Evolutionary conservation across 2,113 vertebrate species (phyloP).

Genomic region (Rynchops niger): DNA sequence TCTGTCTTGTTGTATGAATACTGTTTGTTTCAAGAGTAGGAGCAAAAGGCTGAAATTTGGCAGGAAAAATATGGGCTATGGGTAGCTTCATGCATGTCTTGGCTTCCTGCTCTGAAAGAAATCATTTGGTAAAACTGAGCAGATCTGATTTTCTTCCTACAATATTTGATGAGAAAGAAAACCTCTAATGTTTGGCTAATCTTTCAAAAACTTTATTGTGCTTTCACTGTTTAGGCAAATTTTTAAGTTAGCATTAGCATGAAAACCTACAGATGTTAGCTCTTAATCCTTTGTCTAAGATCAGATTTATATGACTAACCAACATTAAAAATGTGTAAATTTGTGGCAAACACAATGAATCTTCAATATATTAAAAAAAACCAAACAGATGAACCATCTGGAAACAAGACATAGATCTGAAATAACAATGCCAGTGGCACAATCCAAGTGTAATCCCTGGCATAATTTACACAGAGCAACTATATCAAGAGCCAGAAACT

Average conservation of each 20-base stretch:
- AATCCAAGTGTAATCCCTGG: constrained; percentile 15
- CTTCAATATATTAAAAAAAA: constrained; percentile 59
- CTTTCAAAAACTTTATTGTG: not conserved
- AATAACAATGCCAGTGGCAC: constrained; percentile 55
- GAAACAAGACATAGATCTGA: constrained; percentile 22
- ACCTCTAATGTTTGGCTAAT: not conserved
- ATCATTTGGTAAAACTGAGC: not conserved
- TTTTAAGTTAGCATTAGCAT: constrained; percentile 3
- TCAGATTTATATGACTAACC: constrained; percentile 52
- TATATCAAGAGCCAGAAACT: constrained; percentile 24
- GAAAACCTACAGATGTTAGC: constrained; percentile 42
- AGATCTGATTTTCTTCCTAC: not conserved
- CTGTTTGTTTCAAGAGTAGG: not conserved
- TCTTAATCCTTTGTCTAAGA: constrained; percentile 37
- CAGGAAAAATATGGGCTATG: not conserved
- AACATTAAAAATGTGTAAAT: constrained; percentile 56
- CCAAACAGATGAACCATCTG: constrained; percentile 67
- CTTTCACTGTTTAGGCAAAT: not conserved
- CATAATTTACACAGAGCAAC: constrained; percentile 39
- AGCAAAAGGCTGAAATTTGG: not conserved
- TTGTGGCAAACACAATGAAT: constrained; percentile 44
- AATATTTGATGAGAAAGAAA: not conserved
- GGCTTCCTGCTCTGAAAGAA: not conserved
- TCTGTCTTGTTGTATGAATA: not conserved
- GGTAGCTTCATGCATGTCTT: not conserved